A percentile compares a stretch with the other conserved stretches of the same genome.
phyloP scores from a whole-genome alignment of 2,797 vertebrate species.

The Malacoraja senta region DNA sequence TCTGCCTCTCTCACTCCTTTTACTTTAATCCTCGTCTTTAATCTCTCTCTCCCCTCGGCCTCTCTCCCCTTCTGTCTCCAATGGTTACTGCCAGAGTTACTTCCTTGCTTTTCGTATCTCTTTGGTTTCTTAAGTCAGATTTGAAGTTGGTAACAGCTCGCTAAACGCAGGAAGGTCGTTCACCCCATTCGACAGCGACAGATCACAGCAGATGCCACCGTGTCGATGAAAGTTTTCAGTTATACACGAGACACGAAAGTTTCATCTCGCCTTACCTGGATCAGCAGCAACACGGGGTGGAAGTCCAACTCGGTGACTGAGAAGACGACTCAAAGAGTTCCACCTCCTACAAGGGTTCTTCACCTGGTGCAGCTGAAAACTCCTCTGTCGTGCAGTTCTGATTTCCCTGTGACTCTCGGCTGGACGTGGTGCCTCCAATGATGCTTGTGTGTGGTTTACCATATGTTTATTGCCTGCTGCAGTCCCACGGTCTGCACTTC shows the following conservation, averaged over 20 bases:
- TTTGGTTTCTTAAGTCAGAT: neutral
- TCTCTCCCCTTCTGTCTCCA: too few relatives aligned
- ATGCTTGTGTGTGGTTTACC: neutral
- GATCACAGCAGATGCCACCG: neutral
- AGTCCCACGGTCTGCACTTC: conserved; percentile 38
- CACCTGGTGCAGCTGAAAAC: neutral
- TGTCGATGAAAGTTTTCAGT: neutral
- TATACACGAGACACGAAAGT: neutral
- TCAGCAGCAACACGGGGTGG: neutral
- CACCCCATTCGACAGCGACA: neutral
- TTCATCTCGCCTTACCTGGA: neutral
- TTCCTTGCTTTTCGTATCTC: neutral
- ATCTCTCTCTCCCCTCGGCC: neutral
- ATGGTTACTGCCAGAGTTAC: neutral
- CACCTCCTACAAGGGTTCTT: neutral
- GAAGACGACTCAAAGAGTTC: too few relatives aligned
- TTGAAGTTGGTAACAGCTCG: neutral
- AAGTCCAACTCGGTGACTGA: neutral
- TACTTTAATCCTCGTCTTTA: too few relatives aligned
- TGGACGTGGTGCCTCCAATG: neutral
- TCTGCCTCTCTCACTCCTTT: neutral
- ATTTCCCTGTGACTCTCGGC: neutral
- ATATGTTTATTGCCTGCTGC: conserved; percentile 37
- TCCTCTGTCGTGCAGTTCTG: neutral
- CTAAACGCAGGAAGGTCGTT: neutral